Evolutionary conservation across 2,797 vertebrate genomes (phyloP), one percentile per base, ranked within the genome.

Genomic region (Eupleurogrammus muticus): DNA sequence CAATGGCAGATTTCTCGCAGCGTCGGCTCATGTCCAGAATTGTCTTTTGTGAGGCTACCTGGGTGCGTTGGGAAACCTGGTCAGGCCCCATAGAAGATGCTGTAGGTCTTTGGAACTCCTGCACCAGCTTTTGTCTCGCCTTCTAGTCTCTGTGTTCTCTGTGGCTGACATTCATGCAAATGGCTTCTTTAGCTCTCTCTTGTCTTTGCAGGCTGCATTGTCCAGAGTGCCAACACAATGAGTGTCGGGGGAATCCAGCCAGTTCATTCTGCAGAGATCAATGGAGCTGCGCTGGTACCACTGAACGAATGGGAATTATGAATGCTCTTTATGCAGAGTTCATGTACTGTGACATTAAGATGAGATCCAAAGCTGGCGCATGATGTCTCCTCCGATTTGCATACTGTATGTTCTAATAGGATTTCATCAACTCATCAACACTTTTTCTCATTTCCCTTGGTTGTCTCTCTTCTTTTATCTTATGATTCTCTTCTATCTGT

Each of bases 141-240:
- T 14, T 40, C 66, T 82, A 42, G 48, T 65, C 70, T 77, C 69
- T 62, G 56, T 65, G 59, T 62, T 78, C 64, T 87, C 59, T 59
- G 36, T 17, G 12, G 61, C 64, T 72, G 66, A 81, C 75, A 67
- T 77, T 89, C 69, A 87, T 86, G 78, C 79, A 85, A 83, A 87
- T 79, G 76, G 35, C 3, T 83, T 82, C 66, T 78, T 53, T 24
- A 32, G 51, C 72, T 38, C 51, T 70, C 66, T 76, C 70, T 81
- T 58, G 60, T 84, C 78, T 82, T 70, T 69, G 49, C 32, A 44
- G 54, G 47, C 68, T 36, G 51, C 69, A 77, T 86, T 86, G 85
- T 89, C 80, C 76, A 63, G 53, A 64, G 68, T 50, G 17, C 52
- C 73, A 77, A 72, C 62, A 84, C 87, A 84, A 75, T 68, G 78